These are phyloP conservation scores for Leiothrix lutea DNA, from an alignment of 2,113 vertebrate genomes.

Conservation along the genomic window DNA sequence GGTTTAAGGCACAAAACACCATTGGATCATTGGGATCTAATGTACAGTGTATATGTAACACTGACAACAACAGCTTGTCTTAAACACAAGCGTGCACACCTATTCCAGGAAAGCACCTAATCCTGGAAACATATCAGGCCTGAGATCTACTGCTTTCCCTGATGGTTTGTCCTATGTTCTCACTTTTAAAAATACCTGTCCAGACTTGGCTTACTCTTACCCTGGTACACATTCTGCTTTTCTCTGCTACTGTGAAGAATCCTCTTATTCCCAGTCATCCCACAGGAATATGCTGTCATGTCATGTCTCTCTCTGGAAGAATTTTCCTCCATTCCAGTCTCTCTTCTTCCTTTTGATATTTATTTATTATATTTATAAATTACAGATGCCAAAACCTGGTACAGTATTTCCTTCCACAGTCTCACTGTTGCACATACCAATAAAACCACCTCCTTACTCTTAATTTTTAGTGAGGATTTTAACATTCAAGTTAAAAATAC, in stretches of 20 bases:
- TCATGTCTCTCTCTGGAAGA: not conserved
- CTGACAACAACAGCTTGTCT: not conserved
- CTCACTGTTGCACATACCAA: not conserved
- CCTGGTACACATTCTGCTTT: not conserved
- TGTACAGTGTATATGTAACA: not conserved
- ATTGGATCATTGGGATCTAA: not conserved
- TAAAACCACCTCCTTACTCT: not conserved
- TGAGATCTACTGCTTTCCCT: not conserved
- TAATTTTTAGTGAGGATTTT: not conserved
- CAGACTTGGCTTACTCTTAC: not conserved
- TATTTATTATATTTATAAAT: not conserved
- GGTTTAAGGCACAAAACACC: not conserved
- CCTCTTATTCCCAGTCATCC: not conserved
- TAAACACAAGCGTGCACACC: accelerated
- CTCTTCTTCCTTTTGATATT: not conserved
- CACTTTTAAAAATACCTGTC: not conserved
- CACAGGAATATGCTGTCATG: not conserved
- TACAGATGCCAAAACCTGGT: not conserved
- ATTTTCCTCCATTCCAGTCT: not conserved
- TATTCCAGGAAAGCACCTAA: not conserved
- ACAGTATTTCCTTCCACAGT: not conserved
- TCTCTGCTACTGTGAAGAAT: not conserved
- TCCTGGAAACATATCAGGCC: not conserved
- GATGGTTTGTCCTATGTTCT: not conserved
- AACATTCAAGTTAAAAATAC: not conserved